Percentiles rank a stretch among this genome's conserved stretches.
phyloP scores from a whole-genome alignment of 2,888 invertebrate species.

The Octodonta nipae region DNA sequence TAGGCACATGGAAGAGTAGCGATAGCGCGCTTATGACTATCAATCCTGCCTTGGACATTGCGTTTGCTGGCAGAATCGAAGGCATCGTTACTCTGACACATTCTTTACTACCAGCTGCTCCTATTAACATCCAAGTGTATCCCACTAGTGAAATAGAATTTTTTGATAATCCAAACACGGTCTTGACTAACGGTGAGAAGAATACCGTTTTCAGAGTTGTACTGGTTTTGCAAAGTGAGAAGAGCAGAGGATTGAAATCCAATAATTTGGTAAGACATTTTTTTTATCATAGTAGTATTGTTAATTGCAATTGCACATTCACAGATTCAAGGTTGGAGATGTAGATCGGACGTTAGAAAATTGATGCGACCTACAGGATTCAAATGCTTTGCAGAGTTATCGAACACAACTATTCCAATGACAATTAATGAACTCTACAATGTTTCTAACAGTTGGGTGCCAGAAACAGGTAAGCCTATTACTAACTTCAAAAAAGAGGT shows the following conservation, averaged over 20 bases:
- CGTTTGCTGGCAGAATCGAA: slow-evolving; percentile 26
- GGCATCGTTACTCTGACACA: slow-evolving; percentile 28
- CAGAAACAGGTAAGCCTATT: slow-evolving; percentile 24
- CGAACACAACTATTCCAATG: slow-evolving; percentile 21
- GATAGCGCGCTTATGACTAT: slow-evolving; percentile 28
- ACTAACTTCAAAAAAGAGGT: neutral
- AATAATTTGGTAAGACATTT: slow-evolving; percentile 32
- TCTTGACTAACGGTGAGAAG: slow-evolving; percentile 26
- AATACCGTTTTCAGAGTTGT: slow-evolving; percentile 19
- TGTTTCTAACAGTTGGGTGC: slow-evolving; percentile 30
- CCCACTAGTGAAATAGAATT: slow-evolving; percentile 26
- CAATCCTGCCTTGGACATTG: slow-evolving; percentile 30
- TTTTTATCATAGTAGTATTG: too few species aligned
- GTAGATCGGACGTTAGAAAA: slow-evolving; percentile 21
- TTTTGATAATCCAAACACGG: slow-evolving; percentile 14
- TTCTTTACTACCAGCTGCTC: slow-evolving; percentile 27
- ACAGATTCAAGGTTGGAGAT: slow-evolving; percentile 26
- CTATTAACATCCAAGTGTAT: slow-evolving; percentile 25
- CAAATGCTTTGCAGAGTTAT: slow-evolving; percentile 30
- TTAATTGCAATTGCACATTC: too few species aligned
- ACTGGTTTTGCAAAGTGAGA: slow-evolving; percentile 25
- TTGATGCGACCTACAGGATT: slow-evolving; percentile 27
- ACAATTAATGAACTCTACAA: slow-evolving; percentile 27
- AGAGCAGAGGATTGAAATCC: slow-evolving; percentile 20
- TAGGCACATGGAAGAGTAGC: slow-evolving; percentile 32